A percentile compares a stretch with the other conserved stretches of the same genome.
These are phyloP conservation scores for Augochlora pura DNA, from an alignment of 1,140 invertebrate species.

Conservation along the genomic window DNA sequence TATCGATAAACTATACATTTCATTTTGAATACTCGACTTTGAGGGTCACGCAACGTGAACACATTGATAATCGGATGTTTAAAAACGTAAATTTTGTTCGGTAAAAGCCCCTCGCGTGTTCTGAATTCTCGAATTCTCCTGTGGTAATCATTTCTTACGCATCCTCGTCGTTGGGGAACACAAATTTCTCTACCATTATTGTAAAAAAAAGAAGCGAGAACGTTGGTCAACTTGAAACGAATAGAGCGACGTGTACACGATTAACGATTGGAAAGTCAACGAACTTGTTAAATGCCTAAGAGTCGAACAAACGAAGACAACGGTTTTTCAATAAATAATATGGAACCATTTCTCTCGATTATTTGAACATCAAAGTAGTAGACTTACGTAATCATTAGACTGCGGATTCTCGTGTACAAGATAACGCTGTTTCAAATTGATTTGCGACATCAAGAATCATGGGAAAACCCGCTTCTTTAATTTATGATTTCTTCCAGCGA, in stretches of 20 bases:
- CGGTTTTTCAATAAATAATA: slow-evolving; percentile 7
- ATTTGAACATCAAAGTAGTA: slow-evolving; percentile 1
- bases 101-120: slow-evolving; percentile 35
- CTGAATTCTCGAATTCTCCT: slow-evolving; percentile 28
- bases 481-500: too few species aligned
- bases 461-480: too few species aligned
- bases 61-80: slow-evolving; percentile 61
- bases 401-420: too few species aligned
- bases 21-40: slow-evolving; percentile 59
- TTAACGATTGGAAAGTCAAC: slow-evolving; percentile 20
- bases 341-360: slow-evolving; percentile 16
- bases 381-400: slow-evolving; percentile 16
- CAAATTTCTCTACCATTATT: neutral
- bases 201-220: neutral
- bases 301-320: slow-evolving; percentile 31
- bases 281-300: slow-evolving; percentile 16
- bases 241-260: slow-evolving; percentile 26
- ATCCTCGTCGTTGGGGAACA: neutral
- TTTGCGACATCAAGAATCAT: too few species aligned
- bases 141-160: slow-evolving; percentile 1
- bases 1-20: slow-evolving; percentile 63
- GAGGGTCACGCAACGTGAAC: slow-evolving; percentile 64
- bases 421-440: too few species aligned
- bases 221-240: neutral
- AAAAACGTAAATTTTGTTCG: slow-evolving; percentile 39